Base-by-base conservation (phyloP, 2,113 vertebrate genomes). In the Salvelinus sp. region DNA sequence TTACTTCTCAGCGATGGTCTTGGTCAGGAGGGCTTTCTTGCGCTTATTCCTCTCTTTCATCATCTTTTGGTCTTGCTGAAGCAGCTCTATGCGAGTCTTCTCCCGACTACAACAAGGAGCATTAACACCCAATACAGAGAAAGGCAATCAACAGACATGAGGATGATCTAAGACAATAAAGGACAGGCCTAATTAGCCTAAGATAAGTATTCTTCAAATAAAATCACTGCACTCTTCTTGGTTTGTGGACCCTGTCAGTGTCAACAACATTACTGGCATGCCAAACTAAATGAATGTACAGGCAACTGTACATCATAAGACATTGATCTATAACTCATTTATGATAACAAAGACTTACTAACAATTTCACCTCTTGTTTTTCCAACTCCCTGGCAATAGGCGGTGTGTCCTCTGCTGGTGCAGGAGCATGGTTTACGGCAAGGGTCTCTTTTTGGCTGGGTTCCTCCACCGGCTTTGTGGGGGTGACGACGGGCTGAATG, bases 1-100 rank as follows among this genome's bases (percentile, higher is more conserved):
- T 88, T 85, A 99, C 98, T 97, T 98, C 90, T 98, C 97, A 73
- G 96, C 96, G 78, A 99, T 96, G 16, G 96, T 95, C 90, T 95
- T 97, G 65, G 96, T 77, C 79, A 99, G 93, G 33, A 98, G 93
- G 77, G 96, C 98, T 90, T 97, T 99, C 87, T 96, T 98, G 47
- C 93, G 95, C 80, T 96, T 98, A 44, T 98, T 99, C 88, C 92
- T 94, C 92, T 98, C 96, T 91, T 98, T 97, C 74, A 99, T 98
- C 10, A 95, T 75, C 48, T 93, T 93, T 12, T 98, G 98, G 18
- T 98, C 96, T 66, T 94, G 91, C 77, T 98, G 97, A 60, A 98
- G 94, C 4, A 94, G 91, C 87, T 98, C 94, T 90, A 97, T 93
- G 25, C 95, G 94, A 1, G 94, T 93, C 81, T 95, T 96, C 25